Conservation (phyloP, 2,888 invertebrate genomes). For the Amblyjoppa proteus region DNA sequence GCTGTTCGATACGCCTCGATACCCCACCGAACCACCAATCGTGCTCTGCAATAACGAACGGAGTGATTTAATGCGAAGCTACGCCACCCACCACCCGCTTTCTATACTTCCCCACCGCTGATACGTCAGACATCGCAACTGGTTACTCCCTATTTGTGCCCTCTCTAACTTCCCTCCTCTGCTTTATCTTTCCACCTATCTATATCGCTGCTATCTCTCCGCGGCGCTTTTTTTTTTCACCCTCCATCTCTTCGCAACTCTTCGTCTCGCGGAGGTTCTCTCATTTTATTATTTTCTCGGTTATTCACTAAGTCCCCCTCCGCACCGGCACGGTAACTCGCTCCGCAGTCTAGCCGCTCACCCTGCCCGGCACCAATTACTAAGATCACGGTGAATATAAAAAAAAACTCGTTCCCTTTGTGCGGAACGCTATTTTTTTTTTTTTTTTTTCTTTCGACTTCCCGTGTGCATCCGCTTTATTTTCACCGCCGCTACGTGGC, state of each 20-base stretch:
- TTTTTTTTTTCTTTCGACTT: not conserved
- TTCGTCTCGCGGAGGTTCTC: conserved; percentile 36
- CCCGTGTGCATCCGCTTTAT: not conserved
- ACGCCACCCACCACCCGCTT: conserved; percentile 51
- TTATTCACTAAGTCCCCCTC: conserved; percentile 53
- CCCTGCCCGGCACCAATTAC: conserved; percentile 58
- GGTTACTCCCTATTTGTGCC: conserved; percentile 49
- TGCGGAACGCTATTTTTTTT: conserved; percentile 11
- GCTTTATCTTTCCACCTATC: conserved; percentile 38
- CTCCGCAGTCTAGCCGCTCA: conserved; percentile 6
- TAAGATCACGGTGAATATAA: conserved; percentile 54
- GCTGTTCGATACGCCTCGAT: conserved; percentile 57
- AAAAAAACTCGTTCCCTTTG: conserved; percentile 40
- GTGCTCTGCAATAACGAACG: conserved; percentile 65
- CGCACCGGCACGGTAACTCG: not conserved
- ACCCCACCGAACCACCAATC: conserved; percentile 24
- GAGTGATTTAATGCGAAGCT: conserved; percentile 67
- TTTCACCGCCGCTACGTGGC: not conserved
- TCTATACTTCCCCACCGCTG: conserved; percentile 38
- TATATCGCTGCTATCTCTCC: conserved; percentile 26
- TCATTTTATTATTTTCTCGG: conserved; percentile 54
- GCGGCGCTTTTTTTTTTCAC: not conserved
- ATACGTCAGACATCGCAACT: conserved; percentile 14
- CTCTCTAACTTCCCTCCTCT: conserved; percentile 10
- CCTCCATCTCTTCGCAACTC: conserved; percentile 20